Base-by-base conservation (phyloP, 2,888 invertebrate genomes). In the Tridacna gigas region DNA sequence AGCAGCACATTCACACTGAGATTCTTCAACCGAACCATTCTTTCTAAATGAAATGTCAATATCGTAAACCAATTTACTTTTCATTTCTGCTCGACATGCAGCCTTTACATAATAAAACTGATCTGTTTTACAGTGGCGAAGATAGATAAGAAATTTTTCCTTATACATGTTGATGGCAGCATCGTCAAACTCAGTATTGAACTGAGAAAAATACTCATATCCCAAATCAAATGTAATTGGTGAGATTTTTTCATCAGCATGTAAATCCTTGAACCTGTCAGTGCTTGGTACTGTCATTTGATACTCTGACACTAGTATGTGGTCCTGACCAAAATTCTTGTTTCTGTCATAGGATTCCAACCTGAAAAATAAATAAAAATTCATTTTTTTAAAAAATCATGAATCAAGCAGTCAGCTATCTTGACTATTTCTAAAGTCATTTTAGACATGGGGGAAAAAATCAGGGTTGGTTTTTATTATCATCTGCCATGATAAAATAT, bases 1-100 rank as follows among this genome's bases (percentile, higher is more conserved):
- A 51, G 85, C 89, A 9, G 80, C 83, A 86, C 89, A 90, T 74
- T 90, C 88, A 86, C 86, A 89, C 60, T 89, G 90, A 12, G 75
- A 20, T 61, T 89, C 89, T 25, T 37, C 3, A 37, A 89, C 69
- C 56, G 26, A 28, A 11, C 89, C 86, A 77, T 81, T 28, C 25
- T 56, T 25, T 26, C 56, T 69, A 20, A 86, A 56, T 11, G 47
- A n/a, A 66, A 88, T 74, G 28, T 87, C 88, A 18, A 88, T 69
- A 20, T 73, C 60, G 61, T 89, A 87, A 0, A 51, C 37, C 3
- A 82, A 78, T 63, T 45, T 28, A 65, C 77, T 82, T 48, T 77
- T 80, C 86, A 86, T 84, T 66, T 85, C 78, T 60, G 86, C 87
- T 22, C 61, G 71, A 56, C 83, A 79, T 18, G 69, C 47, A 67